Evolutionary conservation across 2,888 invertebrate species (phyloP), one percentile per base, ranked within the genome.

Genomic region (Teinopalpus imperialis): DNA sequence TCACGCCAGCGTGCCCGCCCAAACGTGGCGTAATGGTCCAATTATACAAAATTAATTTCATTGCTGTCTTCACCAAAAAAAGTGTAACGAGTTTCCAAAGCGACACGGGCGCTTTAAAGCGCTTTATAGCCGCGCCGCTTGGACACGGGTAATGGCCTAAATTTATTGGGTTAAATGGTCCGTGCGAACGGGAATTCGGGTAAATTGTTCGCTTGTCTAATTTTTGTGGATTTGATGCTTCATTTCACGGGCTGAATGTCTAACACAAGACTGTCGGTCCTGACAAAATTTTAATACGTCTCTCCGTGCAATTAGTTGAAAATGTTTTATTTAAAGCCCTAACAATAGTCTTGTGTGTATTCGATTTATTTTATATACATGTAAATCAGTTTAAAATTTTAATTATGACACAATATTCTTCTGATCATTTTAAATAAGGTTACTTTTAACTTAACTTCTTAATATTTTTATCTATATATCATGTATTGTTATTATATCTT

Each of bases 131-230:
- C 55, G 70, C 56, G 31, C 53, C 71, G 70, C 67, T 76, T 70
- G 81, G 78, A 81, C 81, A 81, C 66, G 80, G 77, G 75, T 82
- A 85, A 86, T 81, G 76, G 80, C 77, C 73, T 69, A 79, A 86
- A 86, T 85, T 85, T 85, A 86, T 86, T 82, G 81, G 74, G 77
- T 78, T 81, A 74, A 85, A 85, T 83, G 81, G 73, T 51, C 70
- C 75, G 74, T 74, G 62, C 72, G 57, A 75, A 72, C 73, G 74
- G 77, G 73, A 79, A 77, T 77, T 77, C 70, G 56, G 63, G 66
- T 73, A 75, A 81, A 81, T 79, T 76, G 79, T 77, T 74, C 79
- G 74, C 71, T 72, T 76, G 74, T 82, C 78, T 78, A 79, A 83
- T 81, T 82, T 81, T 75, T 76, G 75, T 71, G 73, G 75, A 75